A percentile compares a stretch with the other conserved stretches of the same genome.
Conservation (phyloP, 2,888 invertebrate species). For the Ormyrus nitidulus region DNA sequence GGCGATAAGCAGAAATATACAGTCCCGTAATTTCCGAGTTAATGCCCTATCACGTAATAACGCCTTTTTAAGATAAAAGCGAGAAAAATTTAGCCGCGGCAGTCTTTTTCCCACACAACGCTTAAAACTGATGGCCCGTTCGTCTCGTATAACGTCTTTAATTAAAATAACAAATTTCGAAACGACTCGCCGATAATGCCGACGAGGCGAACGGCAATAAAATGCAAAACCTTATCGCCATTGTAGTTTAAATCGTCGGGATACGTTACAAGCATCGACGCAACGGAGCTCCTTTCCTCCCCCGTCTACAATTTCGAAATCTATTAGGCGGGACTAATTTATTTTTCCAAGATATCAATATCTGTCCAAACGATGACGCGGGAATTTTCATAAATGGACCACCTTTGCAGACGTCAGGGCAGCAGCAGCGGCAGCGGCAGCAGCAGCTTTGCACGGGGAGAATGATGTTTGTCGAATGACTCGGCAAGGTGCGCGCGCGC, state of each 20-base stretch:
- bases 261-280: too few relatives aligned
- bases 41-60: conserved; percentile 1
- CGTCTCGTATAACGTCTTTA: too few relatives aligned
- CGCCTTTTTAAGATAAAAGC: conserved; percentile 1
- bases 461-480: conserved; percentile 63
- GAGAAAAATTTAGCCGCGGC: not conserved
- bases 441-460: conserved; percentile 55
- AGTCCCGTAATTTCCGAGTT: conserved; percentile 25
- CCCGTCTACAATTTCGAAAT: too few relatives aligned
- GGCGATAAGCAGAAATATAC: conserved; percentile 19
- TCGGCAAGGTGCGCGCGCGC: conserved; percentile 59
- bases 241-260: too few relatives aligned
- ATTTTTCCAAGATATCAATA: conserved; percentile 44
- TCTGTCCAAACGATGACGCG: conserved; percentile 47
- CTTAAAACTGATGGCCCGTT: too few relatives aligned
- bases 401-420: conserved; percentile 6
- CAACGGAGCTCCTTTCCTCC: too few relatives aligned
- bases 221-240: too few relatives aligned
- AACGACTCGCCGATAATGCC: too few relatives aligned
- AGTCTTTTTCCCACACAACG: too few relatives aligned
- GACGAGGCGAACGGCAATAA: too few relatives aligned
- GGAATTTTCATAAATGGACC: conserved; percentile 38
- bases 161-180: too few relatives aligned
- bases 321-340: conserved; percentile 5
- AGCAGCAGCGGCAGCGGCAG: too few relatives aligned